phyloP scores from a whole-genome alignment of 2,888 invertebrate genomes.

The Pseudococcus viburni region DNA sequence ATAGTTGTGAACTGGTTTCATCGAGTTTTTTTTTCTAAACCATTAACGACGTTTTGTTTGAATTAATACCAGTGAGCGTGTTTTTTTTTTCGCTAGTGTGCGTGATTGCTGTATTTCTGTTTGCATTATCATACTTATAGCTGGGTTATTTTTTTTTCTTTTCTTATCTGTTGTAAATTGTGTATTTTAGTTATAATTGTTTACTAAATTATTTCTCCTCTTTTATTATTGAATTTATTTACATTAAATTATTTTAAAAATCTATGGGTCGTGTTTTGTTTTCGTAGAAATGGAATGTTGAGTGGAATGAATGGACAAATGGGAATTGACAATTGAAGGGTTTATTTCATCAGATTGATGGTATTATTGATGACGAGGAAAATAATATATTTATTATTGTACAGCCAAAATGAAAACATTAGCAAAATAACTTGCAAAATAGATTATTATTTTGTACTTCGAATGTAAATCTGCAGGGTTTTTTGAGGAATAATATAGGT shows the following conservation, averaged over 20 bases:
- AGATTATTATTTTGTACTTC: no score
- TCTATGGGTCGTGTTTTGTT: neutral
- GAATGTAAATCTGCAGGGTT: no score
- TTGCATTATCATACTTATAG: slow-evolving; percentile 37
- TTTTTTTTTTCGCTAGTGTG: slow-evolving; percentile 32
- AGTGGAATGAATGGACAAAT: neutral
- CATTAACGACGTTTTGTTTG: slow-evolving; percentile 48
- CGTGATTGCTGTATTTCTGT: slow-evolving; percentile 39
- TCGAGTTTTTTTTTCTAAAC: slow-evolving; percentile 37
- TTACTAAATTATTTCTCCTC: slow-evolving; percentile 49
- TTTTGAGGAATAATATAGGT: no score
- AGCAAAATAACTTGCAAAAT: no score
- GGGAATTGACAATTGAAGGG: no score
- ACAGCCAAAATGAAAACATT: no score
- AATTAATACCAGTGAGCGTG: slow-evolving; percentile 40
- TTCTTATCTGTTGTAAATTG: slow-evolving; percentile 65
- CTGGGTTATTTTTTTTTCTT: slow-evolving; percentile 37
- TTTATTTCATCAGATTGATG: no score
- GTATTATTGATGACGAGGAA: no score
- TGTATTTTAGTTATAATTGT: slow-evolving; percentile 63
- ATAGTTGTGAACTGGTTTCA: slow-evolving; percentile 55
- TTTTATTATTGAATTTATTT: slow-evolving; percentile 59
- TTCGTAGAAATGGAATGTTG: neutral
- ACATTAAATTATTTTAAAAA: slow-evolving; percentile 45
- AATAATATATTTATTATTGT: no score